Evolutionary conservation across 2,797 vertebrate genomes (phyloP), one percentile per base, ranked within the genome.

Genomic region (Nannoperca australis): DNA sequence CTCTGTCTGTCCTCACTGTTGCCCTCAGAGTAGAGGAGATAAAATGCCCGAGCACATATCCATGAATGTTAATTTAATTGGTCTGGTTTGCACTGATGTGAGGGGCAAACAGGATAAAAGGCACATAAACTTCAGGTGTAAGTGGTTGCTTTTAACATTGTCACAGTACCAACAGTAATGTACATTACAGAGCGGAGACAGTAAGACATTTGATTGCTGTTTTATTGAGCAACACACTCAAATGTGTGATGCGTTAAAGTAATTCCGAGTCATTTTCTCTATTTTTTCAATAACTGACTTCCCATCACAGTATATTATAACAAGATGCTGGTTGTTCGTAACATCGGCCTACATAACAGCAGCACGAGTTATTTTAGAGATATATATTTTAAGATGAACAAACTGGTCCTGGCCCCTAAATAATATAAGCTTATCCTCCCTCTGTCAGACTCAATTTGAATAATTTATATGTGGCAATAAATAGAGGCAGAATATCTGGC

Each of bases 361-460:
- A 79, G 27, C 70, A 65, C 32, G 14, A 64, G 72, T 75, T 69
- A 81, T 87, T 89, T 83, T 62, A 62, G 27, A 62, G 36, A 64
- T 49, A 24, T 79, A 74, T 83, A 83, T 91, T 85, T 88, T 61
- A 74, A 84, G 73, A 83, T 56, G 73, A 62, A 82, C 83, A 78
- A 84, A 84, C 81, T 77, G 44, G 53, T 71, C 49, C 49, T 58
- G 30, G 65, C 20, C 75, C 34, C 77, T 90, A 85, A 94, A 93
- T 94, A 92, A 93, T 91, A 92, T 82, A 92, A 85, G 81, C 86
- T 78, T 80, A 88, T 90, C 83, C 83, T 77, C 76, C 82, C 1
- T 49, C 84, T 90, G 86, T 87, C 89, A 85, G 82, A 53, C 73
- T 88, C 77, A 70, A 80, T 88, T 87, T 94, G 79, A 94, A 93